Evolutionary conservation across 2,797 vertebrate species (phyloP).

Genomic region (Sarcophilus harrisii): DNA sequence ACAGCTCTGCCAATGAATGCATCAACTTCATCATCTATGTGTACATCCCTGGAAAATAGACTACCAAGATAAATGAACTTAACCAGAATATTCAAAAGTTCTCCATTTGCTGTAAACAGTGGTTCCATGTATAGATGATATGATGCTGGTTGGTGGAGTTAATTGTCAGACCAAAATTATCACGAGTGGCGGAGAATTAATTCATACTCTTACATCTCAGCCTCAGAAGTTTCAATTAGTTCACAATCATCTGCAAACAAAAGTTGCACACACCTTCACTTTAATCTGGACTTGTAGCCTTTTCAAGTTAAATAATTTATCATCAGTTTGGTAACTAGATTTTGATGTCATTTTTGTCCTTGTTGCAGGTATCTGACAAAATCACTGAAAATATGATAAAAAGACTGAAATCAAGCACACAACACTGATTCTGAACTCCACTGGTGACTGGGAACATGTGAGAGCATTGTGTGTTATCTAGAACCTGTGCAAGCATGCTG

Average conservation of each 20-base stretch:
- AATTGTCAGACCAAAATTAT: neutral
- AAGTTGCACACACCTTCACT: neutral
- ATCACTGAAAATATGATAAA: neutral
- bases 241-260: neutral
- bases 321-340: neutral
- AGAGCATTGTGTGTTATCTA: neutral
- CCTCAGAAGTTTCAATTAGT: neutral
- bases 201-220: neutral
- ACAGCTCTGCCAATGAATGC: neutral
- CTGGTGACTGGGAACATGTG: neutral
- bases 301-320: neutral
- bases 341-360: neutral
- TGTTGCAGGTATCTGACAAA: neutral
- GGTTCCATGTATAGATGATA: neutral
- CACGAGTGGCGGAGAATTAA: neutral
- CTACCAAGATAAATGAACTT: neutral
- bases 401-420: neutral
- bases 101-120: neutral
- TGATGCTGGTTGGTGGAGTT: neutral
- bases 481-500: neutral
- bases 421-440: neutral
- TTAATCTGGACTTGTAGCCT: neutral
- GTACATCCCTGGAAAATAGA: neutral
- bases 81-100: neutral
- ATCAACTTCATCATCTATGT: neutral